These are phyloP conservation scores for Conus ventricosus DNA, from an alignment of 1,140 invertebrate genomes.

Conservation along the genomic window DNA sequence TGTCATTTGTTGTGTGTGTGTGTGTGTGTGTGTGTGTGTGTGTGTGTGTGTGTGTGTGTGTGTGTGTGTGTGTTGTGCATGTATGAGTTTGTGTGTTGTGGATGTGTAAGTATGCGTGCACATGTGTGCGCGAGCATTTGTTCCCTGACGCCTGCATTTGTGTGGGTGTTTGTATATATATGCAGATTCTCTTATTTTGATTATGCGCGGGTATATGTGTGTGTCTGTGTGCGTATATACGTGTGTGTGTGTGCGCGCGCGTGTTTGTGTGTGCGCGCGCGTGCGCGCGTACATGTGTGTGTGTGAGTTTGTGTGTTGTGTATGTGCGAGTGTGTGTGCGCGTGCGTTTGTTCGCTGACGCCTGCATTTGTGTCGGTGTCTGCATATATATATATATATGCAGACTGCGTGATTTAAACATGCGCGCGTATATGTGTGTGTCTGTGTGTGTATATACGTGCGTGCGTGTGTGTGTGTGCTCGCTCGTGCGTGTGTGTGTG, in stretches of 20 bases:
- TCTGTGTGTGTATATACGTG: background rate
- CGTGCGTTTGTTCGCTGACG: too few species aligned
- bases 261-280: background rate
- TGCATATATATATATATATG: background rate
- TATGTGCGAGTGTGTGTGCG: background rate
- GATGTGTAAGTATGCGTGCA: background rate
- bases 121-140: background rate
- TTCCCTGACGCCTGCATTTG: background rate
- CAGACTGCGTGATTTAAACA: too few species aligned
- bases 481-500: too few species aligned
- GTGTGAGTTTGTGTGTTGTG: background rate
- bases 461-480: background rate
- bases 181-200: background rate
- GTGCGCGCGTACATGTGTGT: too few species aligned
- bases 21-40: slow-evolving; percentile 6
- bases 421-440: background rate
- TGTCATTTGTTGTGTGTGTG: background rate
- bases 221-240: background rate
- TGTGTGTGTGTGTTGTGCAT: slow-evolving; percentile 25
- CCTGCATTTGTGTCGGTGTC: too few species aligned
- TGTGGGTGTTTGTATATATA: background rate
- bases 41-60: slow-evolving; percentile 10
- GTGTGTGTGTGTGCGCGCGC: too few species aligned
- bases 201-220: background rate
- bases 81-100: background rate